Evolutionary conservation across 2,888 invertebrate species (phyloP).

Genomic region (Dolomedes plantarius): DNA sequence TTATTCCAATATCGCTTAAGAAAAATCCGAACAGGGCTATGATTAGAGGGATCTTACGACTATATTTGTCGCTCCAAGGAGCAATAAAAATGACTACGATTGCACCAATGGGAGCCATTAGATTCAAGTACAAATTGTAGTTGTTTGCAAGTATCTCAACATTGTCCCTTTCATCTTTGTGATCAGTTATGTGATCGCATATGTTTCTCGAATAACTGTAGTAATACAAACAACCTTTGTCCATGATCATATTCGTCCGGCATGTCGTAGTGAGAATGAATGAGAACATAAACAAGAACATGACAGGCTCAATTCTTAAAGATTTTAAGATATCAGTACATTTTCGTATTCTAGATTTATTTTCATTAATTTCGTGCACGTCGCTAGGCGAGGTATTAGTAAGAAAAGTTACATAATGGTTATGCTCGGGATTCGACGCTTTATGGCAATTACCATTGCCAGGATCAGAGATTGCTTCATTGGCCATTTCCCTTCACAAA

Average conservation of each 20-base stretch:
- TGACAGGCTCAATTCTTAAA: conserved; percentile 50
- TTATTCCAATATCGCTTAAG: conserved; percentile 38
- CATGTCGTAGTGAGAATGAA: conserved; percentile 52
- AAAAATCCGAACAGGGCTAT: conserved; percentile 53
- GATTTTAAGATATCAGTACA: neutral
- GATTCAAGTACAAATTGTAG: conserved; percentile 50
- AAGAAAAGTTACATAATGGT: neutral
- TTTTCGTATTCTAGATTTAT: neutral
- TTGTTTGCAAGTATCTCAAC: conserved; percentile 57
- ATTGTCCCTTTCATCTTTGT: conserved; percentile 29
- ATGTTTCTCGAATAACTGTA: conserved; percentile 41
- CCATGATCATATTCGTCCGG: conserved; percentile 62
- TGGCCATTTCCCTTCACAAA: no score
- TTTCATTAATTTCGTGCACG: neutral
- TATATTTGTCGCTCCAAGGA: conserved; percentile 72
- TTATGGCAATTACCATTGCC: neutral
- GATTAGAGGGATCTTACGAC: conserved; percentile 65
- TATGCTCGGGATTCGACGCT: neutral
- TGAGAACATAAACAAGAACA: conserved; percentile 69
- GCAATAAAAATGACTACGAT: conserved; percentile 50
- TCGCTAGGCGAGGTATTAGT: neutral
- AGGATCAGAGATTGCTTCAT: neutral
- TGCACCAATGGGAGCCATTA: conserved; percentile 52
- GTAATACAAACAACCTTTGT: conserved; percentile 54
- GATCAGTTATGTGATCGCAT: conserved; percentile 10